Base-by-base conservation (phyloP, 2,113 vertebrate species). In the Calonectris borealis region DNA sequence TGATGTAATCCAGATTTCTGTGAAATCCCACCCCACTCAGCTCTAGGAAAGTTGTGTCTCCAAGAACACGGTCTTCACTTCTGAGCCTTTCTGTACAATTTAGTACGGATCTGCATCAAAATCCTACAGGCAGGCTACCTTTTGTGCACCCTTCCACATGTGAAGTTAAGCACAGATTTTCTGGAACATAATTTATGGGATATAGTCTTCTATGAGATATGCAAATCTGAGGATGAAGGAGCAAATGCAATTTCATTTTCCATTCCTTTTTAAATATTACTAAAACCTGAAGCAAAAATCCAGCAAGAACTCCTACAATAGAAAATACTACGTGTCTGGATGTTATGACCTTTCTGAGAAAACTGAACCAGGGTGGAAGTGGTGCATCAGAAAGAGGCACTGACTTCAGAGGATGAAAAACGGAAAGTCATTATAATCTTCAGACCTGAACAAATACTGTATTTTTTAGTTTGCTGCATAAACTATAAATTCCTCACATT, bases 31-130 rank as follows among this genome's bases (percentile, higher is more conserved):
- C 16, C 25, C 11, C 6, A 10, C 27, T 26, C 26, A 31, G 34
- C 32, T 38, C 44, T 26, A 29, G 34, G 44, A 20, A 55, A n/a
- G 17, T 27, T 73, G 19, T 19, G 21, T 32, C 22, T 31, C 38
- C 3, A 31, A 52, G 51, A 66, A 24, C 18, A 42, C 0, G 0
- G 11, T 27, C 54, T 68, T 88, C 11, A 22, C 21, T 70, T 51
- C 16, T 36, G 51, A 84, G 34, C 16, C 27, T 48, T 57, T 34
- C 55, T 48, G 36, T 12, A 17, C 13, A 26, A 73, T 62, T 71
- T 32, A 31, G 2, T 5, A 9, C 1, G 6, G 10, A 54, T 31
- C 25, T 44, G 31, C 31, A 49, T 2, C 4, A 0, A 55, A 92
- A 68, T 71, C 79, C 73, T 58, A 15, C 54, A 82, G 60, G 15